phyloP scores from a whole-genome alignment of 2,888 invertebrate genomes.

The Eristalinus aeneus region DNA sequence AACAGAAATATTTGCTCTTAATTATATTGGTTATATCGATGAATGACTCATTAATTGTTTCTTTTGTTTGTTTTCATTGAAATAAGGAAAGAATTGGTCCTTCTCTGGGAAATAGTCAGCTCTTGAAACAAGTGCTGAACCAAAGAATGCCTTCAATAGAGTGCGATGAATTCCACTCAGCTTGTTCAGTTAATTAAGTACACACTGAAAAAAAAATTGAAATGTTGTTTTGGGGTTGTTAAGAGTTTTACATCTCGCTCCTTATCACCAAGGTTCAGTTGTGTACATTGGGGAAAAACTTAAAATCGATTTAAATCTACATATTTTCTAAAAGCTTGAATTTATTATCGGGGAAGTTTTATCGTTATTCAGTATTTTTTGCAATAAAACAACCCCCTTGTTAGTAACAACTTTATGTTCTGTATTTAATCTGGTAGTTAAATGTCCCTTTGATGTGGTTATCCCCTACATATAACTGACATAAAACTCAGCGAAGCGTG shows the following conservation, averaged over 20 bases:
- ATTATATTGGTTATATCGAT: too few relatives aligned
- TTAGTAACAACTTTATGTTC: background rate
- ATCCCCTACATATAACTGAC: slow-evolving; percentile 36
- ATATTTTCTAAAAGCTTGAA: background rate
- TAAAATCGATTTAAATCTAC: background rate
- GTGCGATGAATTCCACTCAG: too few relatives aligned
- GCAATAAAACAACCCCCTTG: slow-evolving; percentile 14
- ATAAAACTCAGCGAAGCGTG: slow-evolving; percentile 54
- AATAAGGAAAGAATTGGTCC: too few relatives aligned
- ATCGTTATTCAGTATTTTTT: background rate
- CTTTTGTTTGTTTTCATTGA: too few relatives aligned
- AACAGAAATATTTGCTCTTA: too few relatives aligned
- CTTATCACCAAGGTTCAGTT: background rate
- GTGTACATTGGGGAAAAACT: background rate
- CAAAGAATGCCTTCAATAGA: too few relatives aligned
- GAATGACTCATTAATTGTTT: too few relatives aligned
- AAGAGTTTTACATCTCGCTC: background rate
- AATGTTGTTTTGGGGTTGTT: too few relatives aligned
- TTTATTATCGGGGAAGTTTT: background rate
- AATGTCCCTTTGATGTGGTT: slow-evolving; percentile 67
- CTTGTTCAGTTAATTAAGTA: too few relatives aligned
- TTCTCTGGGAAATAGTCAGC: too few relatives aligned
- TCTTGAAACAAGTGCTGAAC: too few relatives aligned
- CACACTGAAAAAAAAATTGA: too few relatives aligned
- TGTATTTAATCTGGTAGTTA: slow-evolving; percentile 49